Conservation (phyloP, 2,888 invertebrate species). For the Imbricaverruca yamaguchii region DNA sequence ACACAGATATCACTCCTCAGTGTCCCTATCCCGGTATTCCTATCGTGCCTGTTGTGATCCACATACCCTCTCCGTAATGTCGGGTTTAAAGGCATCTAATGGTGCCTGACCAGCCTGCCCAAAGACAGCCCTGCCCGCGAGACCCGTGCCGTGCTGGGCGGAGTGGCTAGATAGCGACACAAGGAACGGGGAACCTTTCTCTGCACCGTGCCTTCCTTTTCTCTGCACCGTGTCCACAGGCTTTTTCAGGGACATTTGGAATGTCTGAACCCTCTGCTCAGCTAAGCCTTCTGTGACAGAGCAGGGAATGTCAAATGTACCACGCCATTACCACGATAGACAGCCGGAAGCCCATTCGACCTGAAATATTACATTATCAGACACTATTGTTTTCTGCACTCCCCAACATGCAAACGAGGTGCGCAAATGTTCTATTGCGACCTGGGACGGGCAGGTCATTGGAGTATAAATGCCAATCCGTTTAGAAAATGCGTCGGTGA, state of each 20-base stretch:
- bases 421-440: neutral
- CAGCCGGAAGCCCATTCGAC: neutral
- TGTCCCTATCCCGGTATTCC: neutral
- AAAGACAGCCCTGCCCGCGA: neutral
- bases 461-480: neutral
- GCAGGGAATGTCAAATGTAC: neutral
- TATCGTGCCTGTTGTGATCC: neutral
- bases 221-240: neutral
- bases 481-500: neutral
- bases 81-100: neutral
- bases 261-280: neutral
- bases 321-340: neutral
- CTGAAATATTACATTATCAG: neutral
- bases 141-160: neutral
- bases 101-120: neutral
- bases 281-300: neutral
- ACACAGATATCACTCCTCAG: neutral
- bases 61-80: neutral
- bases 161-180: neutral
- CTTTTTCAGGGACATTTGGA: neutral
- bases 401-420: neutral
- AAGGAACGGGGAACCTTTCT: neutral
- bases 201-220: neutral
- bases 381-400: neutral
- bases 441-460: neutral